These are phyloP conservation scores for Microhierax caerulescens DNA, from an alignment of 2,797 vertebrate species.

Conservation along the genomic window DNA sequence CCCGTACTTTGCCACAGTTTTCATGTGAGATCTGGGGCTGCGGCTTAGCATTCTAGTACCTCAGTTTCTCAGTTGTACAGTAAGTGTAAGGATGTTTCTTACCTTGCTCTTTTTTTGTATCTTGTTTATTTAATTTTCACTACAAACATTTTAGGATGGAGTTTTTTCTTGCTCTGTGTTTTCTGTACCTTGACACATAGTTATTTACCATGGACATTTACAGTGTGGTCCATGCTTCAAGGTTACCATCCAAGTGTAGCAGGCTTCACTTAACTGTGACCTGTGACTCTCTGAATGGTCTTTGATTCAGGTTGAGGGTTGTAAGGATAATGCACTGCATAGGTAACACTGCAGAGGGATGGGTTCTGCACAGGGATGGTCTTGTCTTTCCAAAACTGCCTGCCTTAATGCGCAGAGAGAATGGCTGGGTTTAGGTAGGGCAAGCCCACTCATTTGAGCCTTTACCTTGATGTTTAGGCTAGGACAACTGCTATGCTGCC, in stretches of 20 bases:
- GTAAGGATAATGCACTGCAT: not conserved
- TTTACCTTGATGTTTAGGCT: not conserved
- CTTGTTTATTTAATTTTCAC: not conserved
- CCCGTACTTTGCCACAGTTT: not conserved
- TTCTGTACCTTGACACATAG: not conserved
- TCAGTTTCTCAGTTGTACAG: not conserved
- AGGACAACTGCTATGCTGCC: not conserved
- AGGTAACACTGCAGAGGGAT: not conserved
- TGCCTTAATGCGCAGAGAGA: not conserved
- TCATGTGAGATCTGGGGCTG: not conserved
- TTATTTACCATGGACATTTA: not conserved
- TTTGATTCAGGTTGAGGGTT: not conserved
- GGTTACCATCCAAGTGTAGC: not conserved
- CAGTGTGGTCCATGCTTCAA: not conserved
- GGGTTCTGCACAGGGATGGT: not conserved
- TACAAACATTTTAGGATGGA: not conserved
- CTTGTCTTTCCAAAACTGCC: not conserved
- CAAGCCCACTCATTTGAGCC: not conserved
- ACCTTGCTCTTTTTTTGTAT: not conserved
- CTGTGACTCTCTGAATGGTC: rapidly evolving
- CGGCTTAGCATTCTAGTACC: not conserved
- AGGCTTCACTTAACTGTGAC: not conserved
- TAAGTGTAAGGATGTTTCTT: not conserved
- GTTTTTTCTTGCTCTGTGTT: not conserved
- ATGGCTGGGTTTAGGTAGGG: not conserved